Evolutionary conservation across 2,113 vertebrate genomes (phyloP).

Genomic region (Micromys minutus): DNA sequence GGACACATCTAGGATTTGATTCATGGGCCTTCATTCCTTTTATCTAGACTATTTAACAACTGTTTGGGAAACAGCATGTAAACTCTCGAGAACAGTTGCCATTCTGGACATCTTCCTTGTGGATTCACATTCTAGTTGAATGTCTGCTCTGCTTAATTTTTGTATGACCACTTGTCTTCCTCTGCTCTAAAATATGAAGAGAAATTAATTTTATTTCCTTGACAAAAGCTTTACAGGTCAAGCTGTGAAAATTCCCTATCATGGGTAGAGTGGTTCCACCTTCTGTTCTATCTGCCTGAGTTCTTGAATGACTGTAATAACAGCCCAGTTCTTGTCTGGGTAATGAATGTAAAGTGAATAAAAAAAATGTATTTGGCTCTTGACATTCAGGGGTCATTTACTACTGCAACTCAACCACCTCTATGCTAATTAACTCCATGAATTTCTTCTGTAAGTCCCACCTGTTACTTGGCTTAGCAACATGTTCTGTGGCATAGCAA

Average conservation of each 20-base stretch:
- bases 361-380: neutral
- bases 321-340: neutral
- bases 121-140: neutral
- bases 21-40: neutral
- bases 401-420: neutral
- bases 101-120: neutral
- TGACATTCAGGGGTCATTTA: neutral
- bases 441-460: neutral
- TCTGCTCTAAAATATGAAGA: neutral
- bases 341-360: neutral
- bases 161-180: neutral
- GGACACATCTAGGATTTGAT: neutral
- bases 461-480: neutral
- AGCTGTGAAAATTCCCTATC: neutral
- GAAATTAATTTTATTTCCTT: neutral
- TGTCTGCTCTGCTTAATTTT: constrained; percentile 14
- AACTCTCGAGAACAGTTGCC: neutral
- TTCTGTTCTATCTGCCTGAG: neutral
- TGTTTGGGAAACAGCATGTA: neutral
- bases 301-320: neutral
- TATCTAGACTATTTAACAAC: neutral
- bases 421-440: neutral
- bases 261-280: neutral
- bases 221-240: neutral
- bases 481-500: neutral